phyloP scores from a whole-genome alignment of 1,140 invertebrate species.

The Hylaeus anthracinus region DNA sequence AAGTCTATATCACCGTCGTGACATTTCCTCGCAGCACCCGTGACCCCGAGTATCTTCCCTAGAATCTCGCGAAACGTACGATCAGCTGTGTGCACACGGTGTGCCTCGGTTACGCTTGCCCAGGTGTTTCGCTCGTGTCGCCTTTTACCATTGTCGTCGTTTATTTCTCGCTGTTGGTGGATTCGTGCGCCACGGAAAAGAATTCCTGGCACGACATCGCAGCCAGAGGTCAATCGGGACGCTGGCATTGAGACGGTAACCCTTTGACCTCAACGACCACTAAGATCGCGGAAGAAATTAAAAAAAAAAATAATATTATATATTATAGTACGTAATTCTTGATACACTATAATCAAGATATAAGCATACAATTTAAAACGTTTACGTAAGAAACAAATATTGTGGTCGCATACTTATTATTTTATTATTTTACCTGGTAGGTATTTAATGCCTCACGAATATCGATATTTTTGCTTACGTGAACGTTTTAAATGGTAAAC shows the following conservation, averaged over 20 bases:
- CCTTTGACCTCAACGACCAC: conserved; percentile 17
- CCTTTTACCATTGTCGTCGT: conserved; percentile 23
- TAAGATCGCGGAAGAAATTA: too few species aligned
- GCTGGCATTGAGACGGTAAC: conserved; percentile 60
- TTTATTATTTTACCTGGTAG: too few species aligned
- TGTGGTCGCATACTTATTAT: too few species aligned
- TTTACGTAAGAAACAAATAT: too few species aligned
- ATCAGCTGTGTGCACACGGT: conserved; percentile 23
- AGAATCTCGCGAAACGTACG: conserved; percentile 46
- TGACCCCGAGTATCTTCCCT: conserved; percentile 59
- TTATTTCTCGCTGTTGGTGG: background rate
- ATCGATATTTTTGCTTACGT: too few species aligned
- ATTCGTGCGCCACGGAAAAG: background rate
- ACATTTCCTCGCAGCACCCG: conserved; percentile 60
- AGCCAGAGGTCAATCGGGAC: conserved; percentile 2
- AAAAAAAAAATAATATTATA: too few species aligned
- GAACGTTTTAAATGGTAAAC: too few species aligned
- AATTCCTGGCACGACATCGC: background rate
- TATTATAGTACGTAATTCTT: too few species aligned
- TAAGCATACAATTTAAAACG: too few species aligned
- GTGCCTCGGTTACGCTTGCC: conserved; percentile 11
- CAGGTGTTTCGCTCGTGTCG: background rate
- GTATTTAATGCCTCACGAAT: too few species aligned
- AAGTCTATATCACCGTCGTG: conserved; percentile 54
- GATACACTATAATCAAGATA: too few species aligned